Evolutionary conservation across 2,113 vertebrate species (phyloP), one percentile per base, ranked within the genome.

Genomic region (Corydoras sp.): DNA sequence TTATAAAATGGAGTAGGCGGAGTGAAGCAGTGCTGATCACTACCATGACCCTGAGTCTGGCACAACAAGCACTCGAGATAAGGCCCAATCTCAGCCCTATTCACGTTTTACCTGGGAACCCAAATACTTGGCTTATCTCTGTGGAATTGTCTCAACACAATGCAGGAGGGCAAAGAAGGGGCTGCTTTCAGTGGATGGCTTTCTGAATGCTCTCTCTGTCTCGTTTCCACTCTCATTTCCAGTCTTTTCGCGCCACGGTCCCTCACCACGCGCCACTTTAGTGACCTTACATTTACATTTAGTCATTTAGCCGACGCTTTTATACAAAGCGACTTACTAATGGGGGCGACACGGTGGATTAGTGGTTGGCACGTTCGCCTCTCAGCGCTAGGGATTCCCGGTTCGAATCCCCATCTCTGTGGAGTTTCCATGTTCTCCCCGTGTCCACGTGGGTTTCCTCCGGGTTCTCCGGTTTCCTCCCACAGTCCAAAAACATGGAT

Each of bases 21-120:
- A 80, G 78, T 64, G 77, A 81, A 82, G 82, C 48, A 80, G 77
- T 79, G 76, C 61, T 64, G 58, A 75, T 7, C 1, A 7, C n/a
- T 76, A 72, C 80, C 71, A 56, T 80, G 79, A 72, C 69, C 68
- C 58, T 77, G 74, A 62, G 43, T 72, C 74, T 78, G 71, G 43
- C 71, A 74, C 75, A 72, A 72, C 74, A 66, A 78, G 76, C 65
- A 61, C 76, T 73, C 58, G 14, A 77, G 82, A 83, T 82, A 81
- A 78, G 63, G 75, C 67, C 48, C 72, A 71, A 74, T 75, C 65
- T 66, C 30, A 15, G 61, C 64, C 83, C 84, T 72, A 83, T 87
- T 88, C 81, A 84, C 77, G 77, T 58, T 35, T 76, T 81, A 82
- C 81, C 83, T 83, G 82, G 80, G 84, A 81, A 83, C 78, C 75